A percentile compares a stretch with the other conserved stretches of the same genome.
These are phyloP conservation scores for Orthonevra nobilis DNA, from an alignment of 2,888 invertebrate genomes.

Conservation along the genomic window DNA sequence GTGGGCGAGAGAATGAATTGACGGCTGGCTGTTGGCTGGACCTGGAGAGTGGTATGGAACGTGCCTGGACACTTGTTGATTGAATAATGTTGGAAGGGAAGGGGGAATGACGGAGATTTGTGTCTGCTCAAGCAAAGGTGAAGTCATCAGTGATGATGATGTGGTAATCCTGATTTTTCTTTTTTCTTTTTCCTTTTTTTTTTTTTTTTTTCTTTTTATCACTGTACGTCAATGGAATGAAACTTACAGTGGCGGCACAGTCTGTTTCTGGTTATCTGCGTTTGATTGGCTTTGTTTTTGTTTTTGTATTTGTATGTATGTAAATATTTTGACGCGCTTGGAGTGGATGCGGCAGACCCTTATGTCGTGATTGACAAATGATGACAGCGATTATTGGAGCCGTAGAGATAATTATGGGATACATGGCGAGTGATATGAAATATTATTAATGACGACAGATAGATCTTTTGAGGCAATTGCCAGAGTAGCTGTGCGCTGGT, in stretches of 20 bases:
- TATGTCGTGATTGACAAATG: slow-evolving; percentile 68
- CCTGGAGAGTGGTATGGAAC: slow-evolving; percentile 55
- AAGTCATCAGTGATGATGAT: slow-evolving; percentile 68
- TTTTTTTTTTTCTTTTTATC: slow-evolving; percentile 5
- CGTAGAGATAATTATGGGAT: slow-evolving; percentile 51
- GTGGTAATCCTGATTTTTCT: slow-evolving; percentile 57
- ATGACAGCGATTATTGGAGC: slow-evolving; percentile 65
- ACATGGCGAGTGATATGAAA: slow-evolving; percentile 38
- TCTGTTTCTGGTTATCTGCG: slow-evolving; percentile 45
- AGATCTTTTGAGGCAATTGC: slow-evolving; percentile 27
- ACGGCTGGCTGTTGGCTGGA: slow-evolving; percentile 35
- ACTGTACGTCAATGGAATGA: slow-evolving; percentile 39
- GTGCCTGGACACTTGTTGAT: slow-evolving; percentile 64
- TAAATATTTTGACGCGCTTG: slow-evolving; percentile 67
- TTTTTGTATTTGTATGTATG: slow-evolving; percentile 43
- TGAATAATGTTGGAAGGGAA: background rate
- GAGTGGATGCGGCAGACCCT: slow-evolving; percentile 51
- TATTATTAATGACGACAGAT: slow-evolving; percentile 59
- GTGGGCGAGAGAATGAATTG: slow-evolving; percentile 53
- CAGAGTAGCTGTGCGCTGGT: slow-evolving; percentile 10
- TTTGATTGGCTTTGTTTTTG: slow-evolving; percentile 59
- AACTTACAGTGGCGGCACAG: slow-evolving; percentile 12
- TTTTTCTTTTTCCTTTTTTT: slow-evolving; percentile 11
- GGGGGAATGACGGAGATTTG: slow-evolving; percentile 27
- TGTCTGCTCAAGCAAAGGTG: slow-evolving; percentile 55